These are phyloP conservation scores for Sciurus vulgaris DNA, from an alignment of 2,797 vertebrate genomes.

Conservation along the genomic window DNA sequence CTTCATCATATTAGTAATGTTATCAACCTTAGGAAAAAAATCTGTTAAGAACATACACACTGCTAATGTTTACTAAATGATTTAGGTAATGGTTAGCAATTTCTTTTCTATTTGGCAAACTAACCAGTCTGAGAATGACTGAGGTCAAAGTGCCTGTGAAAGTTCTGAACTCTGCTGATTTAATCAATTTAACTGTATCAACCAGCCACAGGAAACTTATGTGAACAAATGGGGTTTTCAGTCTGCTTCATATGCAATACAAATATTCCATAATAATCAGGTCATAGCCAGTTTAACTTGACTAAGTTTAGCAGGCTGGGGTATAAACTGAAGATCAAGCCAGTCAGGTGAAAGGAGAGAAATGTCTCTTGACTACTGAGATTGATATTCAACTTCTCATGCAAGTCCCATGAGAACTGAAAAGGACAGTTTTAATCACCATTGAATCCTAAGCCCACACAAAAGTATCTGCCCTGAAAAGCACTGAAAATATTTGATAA, in stretches of 20 bases:
- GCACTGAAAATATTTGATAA: background rate
- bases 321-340: background rate
- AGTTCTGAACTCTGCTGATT: constrained; percentile 15
- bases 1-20: background rate
- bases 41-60: background rate
- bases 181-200: background rate
- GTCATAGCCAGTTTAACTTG: constrained; percentile 3
- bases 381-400: background rate
- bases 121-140: background rate
- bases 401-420: background rate
- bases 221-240: background rate
- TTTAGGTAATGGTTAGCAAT: constrained; percentile 4
- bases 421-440: background rate
- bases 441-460: background rate
- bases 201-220: background rate
- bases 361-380: background rate
- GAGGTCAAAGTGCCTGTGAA: background rate
- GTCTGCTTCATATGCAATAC: constrained; percentile 21
- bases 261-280: background rate
- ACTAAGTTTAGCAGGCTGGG: background rate
- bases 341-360: background rate
- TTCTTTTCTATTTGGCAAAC: background rate
- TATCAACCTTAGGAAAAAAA: background rate
- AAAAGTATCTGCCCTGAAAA: constrained; percentile 17
- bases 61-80: background rate